phyloP scores from a whole-genome alignment of 1,140 invertebrate species.

The Eupristina koningsbergeri region DNA sequence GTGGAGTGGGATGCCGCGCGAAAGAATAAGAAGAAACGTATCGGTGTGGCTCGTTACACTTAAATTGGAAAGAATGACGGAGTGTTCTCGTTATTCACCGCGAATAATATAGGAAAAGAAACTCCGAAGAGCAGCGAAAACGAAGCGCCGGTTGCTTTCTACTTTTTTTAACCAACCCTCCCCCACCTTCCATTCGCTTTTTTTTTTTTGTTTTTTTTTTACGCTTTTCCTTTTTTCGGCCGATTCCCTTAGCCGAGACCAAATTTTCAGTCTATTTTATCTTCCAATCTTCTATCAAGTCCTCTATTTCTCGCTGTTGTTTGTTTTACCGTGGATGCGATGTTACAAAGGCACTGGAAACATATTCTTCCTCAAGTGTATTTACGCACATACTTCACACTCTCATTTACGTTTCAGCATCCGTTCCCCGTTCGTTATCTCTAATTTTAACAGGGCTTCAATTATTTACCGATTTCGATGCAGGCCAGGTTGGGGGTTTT shows the following conservation, averaged over 20 bases:
- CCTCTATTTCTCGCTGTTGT: neutral
- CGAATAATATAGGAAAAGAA: conserved; percentile 71
- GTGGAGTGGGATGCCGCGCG: conserved; percentile 54
- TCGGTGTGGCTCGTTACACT: conserved; percentile 74
- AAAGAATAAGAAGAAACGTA: conserved; percentile 73
- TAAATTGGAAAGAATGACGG: conserved; percentile 74
- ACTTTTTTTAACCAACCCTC: neutral
- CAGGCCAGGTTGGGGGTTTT: neutral
- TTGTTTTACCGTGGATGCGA: neutral
- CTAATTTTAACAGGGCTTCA: neutral
- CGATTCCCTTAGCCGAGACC: conserved; percentile 3
- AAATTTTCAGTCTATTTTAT: neutral
- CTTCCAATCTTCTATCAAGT: conserved; percentile 34
- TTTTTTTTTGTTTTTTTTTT: too few species aligned
- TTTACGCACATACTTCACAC: neutral
- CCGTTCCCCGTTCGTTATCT: neutral
- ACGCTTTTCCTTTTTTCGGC: neutral
- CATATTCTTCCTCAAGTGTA: neutral
- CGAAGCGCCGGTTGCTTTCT: neutral
- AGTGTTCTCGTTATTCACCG: conserved; percentile 72
- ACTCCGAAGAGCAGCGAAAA: conserved; percentile 49
- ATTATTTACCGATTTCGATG: conserved; percentile 1
- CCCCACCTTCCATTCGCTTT: neutral
- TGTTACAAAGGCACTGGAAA: neutral
- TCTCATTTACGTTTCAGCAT: too few species aligned